Evolutionary conservation across 2,888 invertebrate species (phyloP).

Genomic region (Dusona sp.): DNA sequence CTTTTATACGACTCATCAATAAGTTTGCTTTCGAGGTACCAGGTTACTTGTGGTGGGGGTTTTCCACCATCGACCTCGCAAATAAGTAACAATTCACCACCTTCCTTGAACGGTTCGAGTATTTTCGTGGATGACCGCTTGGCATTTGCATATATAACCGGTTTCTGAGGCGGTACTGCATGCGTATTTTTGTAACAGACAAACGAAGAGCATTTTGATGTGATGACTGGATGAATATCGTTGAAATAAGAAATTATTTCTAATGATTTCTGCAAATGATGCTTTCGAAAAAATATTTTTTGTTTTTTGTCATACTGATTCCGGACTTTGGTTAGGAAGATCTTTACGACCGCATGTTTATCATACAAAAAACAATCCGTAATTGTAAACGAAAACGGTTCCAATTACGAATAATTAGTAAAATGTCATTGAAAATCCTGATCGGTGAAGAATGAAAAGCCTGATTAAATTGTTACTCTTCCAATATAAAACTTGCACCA

Average conservation of each 20-base stretch:
- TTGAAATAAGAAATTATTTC: not conserved
- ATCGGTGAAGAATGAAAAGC: not conserved
- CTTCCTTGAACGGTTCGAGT: slow-evolving; percentile 79
- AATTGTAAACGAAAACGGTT: no score
- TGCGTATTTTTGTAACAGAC: slow-evolving; percentile 39
- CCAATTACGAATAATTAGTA: not conserved
- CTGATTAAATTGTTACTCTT: not conserved
- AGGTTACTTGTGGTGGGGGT: slow-evolving; percentile 92
- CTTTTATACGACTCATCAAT: slow-evolving; percentile 90
- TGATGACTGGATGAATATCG: not conserved
- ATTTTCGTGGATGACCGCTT: slow-evolving; percentile 74
- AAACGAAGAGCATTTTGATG: not conserved
- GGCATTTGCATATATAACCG: slow-evolving; percentile 77
- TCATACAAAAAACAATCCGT: no score
- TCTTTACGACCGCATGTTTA: no score
- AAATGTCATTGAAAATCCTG: not conserved
- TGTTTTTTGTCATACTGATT: no score
- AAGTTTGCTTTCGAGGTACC: slow-evolving; percentile 91
- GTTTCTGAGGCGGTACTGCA: slow-evolving; percentile 79
- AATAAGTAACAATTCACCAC: slow-evolving; percentile 75
- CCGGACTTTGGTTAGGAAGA: no score
- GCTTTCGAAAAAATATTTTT: not conserved
- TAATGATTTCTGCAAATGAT: not conserved
- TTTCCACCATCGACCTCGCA: slow-evolving; percentile 84
- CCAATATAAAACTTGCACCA: not conserved